These are phyloP conservation scores for Helicoverpa zea DNA, from an alignment of 1,140 invertebrate species.

Conservation along the genomic window DNA sequence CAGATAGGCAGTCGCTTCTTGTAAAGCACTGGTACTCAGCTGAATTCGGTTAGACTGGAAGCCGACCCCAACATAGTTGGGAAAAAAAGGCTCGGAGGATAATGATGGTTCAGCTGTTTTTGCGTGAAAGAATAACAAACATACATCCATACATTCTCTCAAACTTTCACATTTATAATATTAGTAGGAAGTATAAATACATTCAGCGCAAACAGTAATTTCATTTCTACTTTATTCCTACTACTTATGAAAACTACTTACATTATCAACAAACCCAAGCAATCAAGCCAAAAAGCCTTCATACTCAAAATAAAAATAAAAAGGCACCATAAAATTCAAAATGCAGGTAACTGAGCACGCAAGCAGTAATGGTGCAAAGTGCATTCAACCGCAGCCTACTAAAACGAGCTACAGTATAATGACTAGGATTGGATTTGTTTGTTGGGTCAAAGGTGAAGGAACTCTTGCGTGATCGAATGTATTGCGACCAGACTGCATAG, in stretches of 20 bases:
- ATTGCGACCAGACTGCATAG: constrained; percentile 55
- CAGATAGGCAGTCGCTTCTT: too few species aligned
- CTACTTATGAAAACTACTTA: neutral
- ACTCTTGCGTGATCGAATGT: constrained; percentile 65
- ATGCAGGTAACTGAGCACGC: constrained; percentile 26
- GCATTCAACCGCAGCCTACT: constrained; percentile 39
- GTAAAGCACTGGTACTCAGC: too few species aligned
- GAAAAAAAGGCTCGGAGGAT: too few species aligned
- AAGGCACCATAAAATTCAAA: neutral
- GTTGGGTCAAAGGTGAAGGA: constrained; percentile 49
- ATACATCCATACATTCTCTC: too few species aligned
- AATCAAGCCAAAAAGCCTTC: neutral
- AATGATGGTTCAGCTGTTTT: too few species aligned
- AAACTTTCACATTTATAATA: too few species aligned
- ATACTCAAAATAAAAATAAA: neutral
- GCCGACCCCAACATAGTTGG: too few species aligned
- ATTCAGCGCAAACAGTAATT: too few species aligned
- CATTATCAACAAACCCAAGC: neutral
- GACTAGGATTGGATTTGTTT: constrained; percentile 48
- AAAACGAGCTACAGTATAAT: constrained; percentile 29
- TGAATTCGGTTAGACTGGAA: too few species aligned
- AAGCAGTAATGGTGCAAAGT: constrained; percentile 29
- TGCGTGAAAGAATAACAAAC: too few species aligned
- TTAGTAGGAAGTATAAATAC: too few species aligned
- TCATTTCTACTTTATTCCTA: too few species aligned